Percentiles rank a stretch among this genome's conserved stretches.
Evolutionary conservation across 1,140 invertebrate species (phyloP).

Genomic region (Psilanteris sp.): DNA sequence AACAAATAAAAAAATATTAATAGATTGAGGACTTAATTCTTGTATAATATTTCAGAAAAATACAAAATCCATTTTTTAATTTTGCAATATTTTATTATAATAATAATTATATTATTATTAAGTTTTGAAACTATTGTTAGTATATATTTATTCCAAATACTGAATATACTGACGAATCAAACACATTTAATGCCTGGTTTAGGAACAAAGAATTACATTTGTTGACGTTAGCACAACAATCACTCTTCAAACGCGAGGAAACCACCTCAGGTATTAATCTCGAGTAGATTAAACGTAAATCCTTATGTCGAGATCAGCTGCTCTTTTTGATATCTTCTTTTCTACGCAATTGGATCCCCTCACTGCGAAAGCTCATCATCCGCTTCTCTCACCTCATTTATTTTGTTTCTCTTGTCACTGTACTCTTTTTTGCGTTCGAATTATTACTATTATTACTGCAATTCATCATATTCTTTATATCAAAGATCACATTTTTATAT

Average conservation of each 20-base stretch:
- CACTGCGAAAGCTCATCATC: constrained; percentile 39
- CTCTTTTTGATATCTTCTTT: constrained; percentile 65
- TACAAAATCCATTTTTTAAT: too few species aligned
- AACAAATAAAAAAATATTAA: too few species aligned
- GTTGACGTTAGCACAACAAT: constrained; percentile 15
- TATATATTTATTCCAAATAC: too few species aligned
- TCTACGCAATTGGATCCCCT: constrained; percentile 26
- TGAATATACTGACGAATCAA: too few species aligned
- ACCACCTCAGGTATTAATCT: constrained; percentile 64
- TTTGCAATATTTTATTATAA: too few species aligned
- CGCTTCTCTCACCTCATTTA: constrained; percentile 42
- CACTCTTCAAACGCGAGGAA: constrained; percentile 58
- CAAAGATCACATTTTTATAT: too few species aligned
- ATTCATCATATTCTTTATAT: constrained; percentile 28
- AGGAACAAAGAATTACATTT: constrained; percentile 12
- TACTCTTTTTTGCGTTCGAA: constrained; percentile 12
- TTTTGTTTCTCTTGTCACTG: constrained; percentile 22
- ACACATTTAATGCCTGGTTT: too few species aligned
- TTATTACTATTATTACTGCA: constrained; percentile 38
- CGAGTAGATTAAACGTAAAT: constrained; percentile 52
- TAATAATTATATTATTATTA: too few species aligned
- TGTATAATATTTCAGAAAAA: too few species aligned
- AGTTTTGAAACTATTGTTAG: too few species aligned
- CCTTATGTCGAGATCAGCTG: constrained; percentile 42
- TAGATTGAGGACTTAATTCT: too few species aligned